These are phyloP conservation scores for Rhopilema esculentum DNA, from an alignment of 30 jellyfish, hydroid and myxozoan genomes.

Conservation along the genomic window DNA sequence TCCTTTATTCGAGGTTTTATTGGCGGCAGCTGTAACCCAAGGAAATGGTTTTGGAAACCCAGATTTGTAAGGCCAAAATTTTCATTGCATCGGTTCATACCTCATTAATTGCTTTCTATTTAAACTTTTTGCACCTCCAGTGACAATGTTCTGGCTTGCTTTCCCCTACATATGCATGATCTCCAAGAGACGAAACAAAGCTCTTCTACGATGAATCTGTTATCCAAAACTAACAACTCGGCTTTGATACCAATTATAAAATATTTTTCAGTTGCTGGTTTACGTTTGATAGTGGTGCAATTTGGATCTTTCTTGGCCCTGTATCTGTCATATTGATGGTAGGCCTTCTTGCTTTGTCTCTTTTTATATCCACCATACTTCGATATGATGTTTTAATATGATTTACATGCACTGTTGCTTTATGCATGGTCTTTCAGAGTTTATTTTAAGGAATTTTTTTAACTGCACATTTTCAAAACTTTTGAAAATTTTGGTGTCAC, in stretches of 20 bases:
- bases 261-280: slow-evolving; percentile 38
- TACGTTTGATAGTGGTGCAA: slow-evolving; percentile 13
- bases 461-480: too few species aligned
- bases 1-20: slow-evolving; percentile 7
- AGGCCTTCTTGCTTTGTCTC: background rate
- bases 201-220: too few species aligned
- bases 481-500: too few species aligned
- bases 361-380: background rate
- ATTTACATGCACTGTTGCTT: too few species aligned
- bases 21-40: slow-evolving; percentile 21
- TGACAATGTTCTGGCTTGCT: too few species aligned
- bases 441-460: too few species aligned
- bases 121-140: too few species aligned
- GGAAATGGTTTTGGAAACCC: slow-evolving; percentile 37
- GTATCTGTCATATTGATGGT: slow-evolving; percentile 24
- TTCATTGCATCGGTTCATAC: background rate
- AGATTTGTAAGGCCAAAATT: slow-evolving; percentile 25
- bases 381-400: background rate
- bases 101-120: too few species aligned
- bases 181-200: too few species aligned
- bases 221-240: too few species aligned
- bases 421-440: too few species aligned
- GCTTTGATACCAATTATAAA: background rate
- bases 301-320: slow-evolving; percentile 42
- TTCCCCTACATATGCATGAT: too few species aligned